Evolutionary conservation across 2,888 invertebrate genomes (phyloP).

Genomic region (Ypsolopha scabrella): DNA sequence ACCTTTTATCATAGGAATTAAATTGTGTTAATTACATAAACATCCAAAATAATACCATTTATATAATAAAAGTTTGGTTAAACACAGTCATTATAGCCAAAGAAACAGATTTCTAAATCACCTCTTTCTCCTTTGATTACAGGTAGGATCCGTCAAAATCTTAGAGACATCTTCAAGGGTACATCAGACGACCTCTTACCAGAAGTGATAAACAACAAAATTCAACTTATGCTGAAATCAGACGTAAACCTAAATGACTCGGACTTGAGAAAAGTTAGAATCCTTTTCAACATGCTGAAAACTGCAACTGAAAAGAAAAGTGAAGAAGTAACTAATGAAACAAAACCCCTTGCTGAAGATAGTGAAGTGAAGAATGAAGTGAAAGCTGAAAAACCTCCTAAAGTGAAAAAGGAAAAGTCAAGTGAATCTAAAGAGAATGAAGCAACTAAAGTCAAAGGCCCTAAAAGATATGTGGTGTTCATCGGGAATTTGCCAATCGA

Average conservation of each 20-base stretch:
- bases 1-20: no score
- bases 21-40: no score
- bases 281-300: conserved; percentile 50
- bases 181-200: conserved; percentile 32
- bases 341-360: neutral
- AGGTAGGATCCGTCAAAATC: conserved; percentile 47
- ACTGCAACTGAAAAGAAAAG: conserved; percentile 14
- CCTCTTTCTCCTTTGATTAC: conserved; percentile 11
- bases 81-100: no score
- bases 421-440: conserved; percentile 8
- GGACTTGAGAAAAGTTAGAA: conserved; percentile 41
- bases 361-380: conserved; percentile 6
- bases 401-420: conserved; percentile 5
- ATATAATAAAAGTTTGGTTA: no score
- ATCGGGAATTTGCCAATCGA: conserved; percentile 51
- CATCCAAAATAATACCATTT: no score
- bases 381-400: conserved; percentile 9
- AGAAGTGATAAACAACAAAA: conserved; percentile 43
- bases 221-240: conserved; percentile 32
- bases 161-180: conserved; percentile 38
- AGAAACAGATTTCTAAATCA: neutral
- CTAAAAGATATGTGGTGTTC: conserved; percentile 61
- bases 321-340: neutral
- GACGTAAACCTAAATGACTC: conserved; percentile 27
- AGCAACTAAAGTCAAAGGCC: conserved; percentile 27